Conservation (phyloP, 2,888 invertebrate genomes). For the Dermolepida albohirtum region DNA sequence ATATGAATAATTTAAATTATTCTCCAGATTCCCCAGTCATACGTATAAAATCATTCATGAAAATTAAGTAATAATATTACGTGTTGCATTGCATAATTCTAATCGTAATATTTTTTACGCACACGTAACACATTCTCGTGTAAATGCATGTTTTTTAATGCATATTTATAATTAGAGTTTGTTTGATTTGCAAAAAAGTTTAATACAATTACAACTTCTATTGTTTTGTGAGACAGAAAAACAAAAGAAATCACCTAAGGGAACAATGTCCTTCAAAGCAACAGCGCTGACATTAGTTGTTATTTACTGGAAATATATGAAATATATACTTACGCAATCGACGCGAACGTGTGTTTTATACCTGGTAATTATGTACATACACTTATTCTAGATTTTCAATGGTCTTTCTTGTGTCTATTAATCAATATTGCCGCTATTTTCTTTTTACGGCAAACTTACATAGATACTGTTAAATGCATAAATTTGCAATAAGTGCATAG, state of each 20-base stretch:
- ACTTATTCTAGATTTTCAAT: too few species aligned
- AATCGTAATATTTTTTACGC: conserved; percentile 3
- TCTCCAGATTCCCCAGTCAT: too few species aligned
- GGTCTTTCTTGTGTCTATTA: too few species aligned
- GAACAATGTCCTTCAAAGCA: conserved; percentile 31
- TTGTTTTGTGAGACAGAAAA: conserved; percentile 23
- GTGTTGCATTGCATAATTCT: conserved; percentile 20
- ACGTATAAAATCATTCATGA: too few species aligned
- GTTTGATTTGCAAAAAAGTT: conserved; percentile 13
- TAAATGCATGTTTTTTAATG: conserved; percentile 15
- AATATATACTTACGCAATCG: conserved; percentile 23
- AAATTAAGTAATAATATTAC: not conserved
- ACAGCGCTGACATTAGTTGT: conserved; percentile 31
- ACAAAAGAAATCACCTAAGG: not conserved
- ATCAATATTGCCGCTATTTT: too few species aligned
- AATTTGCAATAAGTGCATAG: too few species aligned
- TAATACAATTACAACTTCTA: conserved; percentile 3
- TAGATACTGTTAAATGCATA: too few species aligned
- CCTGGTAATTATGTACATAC: not conserved
- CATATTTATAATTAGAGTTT: conserved; percentile 21
- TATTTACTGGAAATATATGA: conserved; percentile 31
- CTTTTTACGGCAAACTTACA: too few species aligned
- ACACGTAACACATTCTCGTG: not conserved
- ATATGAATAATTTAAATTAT: too few species aligned
- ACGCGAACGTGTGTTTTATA: not conserved